Conservation (phyloP, 2,888 invertebrate species). For the Patella pellucida region DNA sequence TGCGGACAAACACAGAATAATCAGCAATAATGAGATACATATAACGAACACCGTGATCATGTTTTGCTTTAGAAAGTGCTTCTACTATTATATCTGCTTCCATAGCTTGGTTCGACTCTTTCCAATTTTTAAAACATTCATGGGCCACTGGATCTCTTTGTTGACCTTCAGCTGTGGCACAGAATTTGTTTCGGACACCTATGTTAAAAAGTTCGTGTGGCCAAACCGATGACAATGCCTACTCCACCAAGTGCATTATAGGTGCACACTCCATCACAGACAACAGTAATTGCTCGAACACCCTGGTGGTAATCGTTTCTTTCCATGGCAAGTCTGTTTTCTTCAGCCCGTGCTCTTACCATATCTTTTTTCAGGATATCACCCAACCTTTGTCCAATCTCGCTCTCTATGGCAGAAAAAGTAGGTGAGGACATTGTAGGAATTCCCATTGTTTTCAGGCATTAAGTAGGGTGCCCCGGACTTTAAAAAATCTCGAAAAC, state of each 20-base stretch:
- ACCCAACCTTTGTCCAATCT: constrained; percentile 26
- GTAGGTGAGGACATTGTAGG: constrained; percentile 21
- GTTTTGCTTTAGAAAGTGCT: constrained; percentile 33
- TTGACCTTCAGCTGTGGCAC: constrained; percentile 22
- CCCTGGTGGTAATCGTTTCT: constrained; percentile 29
- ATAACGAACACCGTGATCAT: constrained; percentile 31
- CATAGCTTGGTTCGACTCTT: constrained; percentile 31
- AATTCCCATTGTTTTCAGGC: constrained; percentile 26
- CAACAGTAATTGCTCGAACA: constrained; percentile 37
- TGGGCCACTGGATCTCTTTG: constrained; percentile 17
- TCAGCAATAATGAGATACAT: constrained; percentile 34
- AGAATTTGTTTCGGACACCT: constrained; percentile 42
- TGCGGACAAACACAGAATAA: constrained; percentile 27
- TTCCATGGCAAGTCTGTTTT: constrained; percentile 30
- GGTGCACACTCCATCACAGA: constrained; percentile 39
- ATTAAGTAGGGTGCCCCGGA: no score
- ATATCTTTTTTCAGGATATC: constrained; percentile 22
- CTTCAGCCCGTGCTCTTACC: constrained; percentile 28
- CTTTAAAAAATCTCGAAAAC: no score
- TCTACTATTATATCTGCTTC: constrained; percentile 36
- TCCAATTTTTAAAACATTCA: constrained; percentile 36
- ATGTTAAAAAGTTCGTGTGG: constrained; percentile 35
- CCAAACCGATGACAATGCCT: constrained; percentile 34
- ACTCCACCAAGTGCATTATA: constrained; percentile 44
- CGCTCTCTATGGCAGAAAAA: constrained; percentile 20